Conservation (phyloP, 2,113 vertebrate genomes). For the Callionymus lyra region DNA sequence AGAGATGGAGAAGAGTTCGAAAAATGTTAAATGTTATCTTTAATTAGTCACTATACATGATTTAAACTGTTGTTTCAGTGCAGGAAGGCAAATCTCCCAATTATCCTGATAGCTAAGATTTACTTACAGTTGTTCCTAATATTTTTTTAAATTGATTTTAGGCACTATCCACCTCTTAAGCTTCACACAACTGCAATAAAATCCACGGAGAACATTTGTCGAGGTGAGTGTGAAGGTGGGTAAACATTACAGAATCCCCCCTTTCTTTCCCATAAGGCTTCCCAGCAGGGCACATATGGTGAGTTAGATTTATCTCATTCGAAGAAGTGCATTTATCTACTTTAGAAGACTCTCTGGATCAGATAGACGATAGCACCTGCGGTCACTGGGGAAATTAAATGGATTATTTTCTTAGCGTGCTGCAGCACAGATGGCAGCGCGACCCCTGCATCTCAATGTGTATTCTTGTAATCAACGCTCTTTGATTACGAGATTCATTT, state of each 20-base stretch:
- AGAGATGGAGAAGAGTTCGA: too few species aligned
- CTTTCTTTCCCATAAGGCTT: constrained; percentile 22
- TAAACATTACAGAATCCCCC: not conserved
- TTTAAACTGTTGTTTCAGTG: too few species aligned
- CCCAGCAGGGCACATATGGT: constrained; percentile 36
- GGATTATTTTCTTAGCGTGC: constrained; percentile 52
- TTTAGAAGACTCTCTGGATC: constrained; percentile 49
- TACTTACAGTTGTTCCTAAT: too few species aligned
- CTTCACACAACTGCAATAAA: too few species aligned
- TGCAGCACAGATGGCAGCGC: constrained; percentile 41
- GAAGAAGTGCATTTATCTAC: constrained; percentile 50
- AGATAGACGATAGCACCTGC: constrained; percentile 57
- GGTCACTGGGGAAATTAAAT: constrained; percentile 56
- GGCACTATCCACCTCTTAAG: too few species aligned
- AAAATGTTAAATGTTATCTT: too few species aligned
- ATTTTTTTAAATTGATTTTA: too few species aligned
- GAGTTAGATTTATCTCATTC: constrained; percentile 46
- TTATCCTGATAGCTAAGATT: too few species aligned
- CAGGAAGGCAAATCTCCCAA: too few species aligned
- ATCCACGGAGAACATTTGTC: too few species aligned
- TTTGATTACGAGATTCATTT: constrained; percentile 22
- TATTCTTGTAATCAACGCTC: constrained; percentile 33
- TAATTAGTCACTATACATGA: too few species aligned
- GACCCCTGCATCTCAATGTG: constrained; percentile 28
- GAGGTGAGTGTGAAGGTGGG: too few species aligned